Base-by-base conservation (phyloP, 2,113 vertebrate genomes). In the Siphamia tubifer region DNA sequence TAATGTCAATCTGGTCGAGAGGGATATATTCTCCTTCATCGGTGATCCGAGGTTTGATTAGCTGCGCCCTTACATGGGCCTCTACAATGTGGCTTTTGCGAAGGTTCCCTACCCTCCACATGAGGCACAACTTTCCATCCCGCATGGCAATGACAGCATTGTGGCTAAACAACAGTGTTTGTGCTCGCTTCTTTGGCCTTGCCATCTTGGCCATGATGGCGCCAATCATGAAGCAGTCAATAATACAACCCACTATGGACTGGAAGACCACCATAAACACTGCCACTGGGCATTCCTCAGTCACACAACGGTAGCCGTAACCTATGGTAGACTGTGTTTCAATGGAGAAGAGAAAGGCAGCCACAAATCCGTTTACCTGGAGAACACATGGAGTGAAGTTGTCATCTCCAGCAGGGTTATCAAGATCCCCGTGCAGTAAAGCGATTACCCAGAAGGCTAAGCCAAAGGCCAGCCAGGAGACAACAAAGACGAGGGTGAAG, bases 191-290 rank as follows among this genome's bases (percentile, higher is more conserved):
- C 90, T 99, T 99, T 54, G 97, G 97, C 83, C 97, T 91, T 0
- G 97, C 97, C 97, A 99, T 99, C 89, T 99, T 99, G 72, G 97
- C 97, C 97, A 99, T 99, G 90, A 99, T 99, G 72, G 97, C 97
- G 0, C 97, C 97, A 1, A 99, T 98, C 96, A 98, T 98, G 88
- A 99, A 99, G 61, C 96, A 98, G 92, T 98, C 97, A 1, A 99
- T 98, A 79, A 99, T 97, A 82, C 97, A 98, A 44, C 97, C 97
- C 61, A 99, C 94, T 0, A 99, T 98, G 66, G 96, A 98, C 90
- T 99, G 97, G 10, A 98, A 95, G 70, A 99, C 97, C 84, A 98
- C 97, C 94, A 98, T 95, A 84, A 99, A 98, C 68, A 99, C 96
- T 0, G 97, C 97, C 0, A 96, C 89, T 0, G 97, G 97, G 62